Base-by-base conservation (phyloP, 2,113 vertebrate genomes). In the Proterorhinus semilunaris region DNA sequence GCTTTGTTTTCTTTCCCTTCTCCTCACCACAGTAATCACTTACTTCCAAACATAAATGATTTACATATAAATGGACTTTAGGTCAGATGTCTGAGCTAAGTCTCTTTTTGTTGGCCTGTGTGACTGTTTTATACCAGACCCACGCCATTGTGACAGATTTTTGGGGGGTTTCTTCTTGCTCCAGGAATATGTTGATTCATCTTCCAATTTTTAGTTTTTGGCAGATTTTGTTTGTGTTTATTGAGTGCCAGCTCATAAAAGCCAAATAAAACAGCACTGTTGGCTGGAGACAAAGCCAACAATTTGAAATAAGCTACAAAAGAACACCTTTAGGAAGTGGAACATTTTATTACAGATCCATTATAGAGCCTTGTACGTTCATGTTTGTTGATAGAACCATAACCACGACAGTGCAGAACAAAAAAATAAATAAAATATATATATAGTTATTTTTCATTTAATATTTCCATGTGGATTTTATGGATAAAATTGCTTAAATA, bases 101-200 rank as follows among this genome's bases (percentile, higher is more conserved):
- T 10, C 46, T 8, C 10, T 6, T 47, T 53, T 53, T n/a, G 6
- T 53, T 2, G 13, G 12, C 49, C 15, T 50, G 49, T 50, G 53
- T 58, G 27, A 7, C 55, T 42, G 13, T 58, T 58, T 21, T 57
- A 21, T 36, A 58, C 55, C 27, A 6, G 12, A 27, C 27, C 12
- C 10, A 42, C 7, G 4, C 11, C 6, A 13, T 17, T 55, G 16
- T 17, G 44, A 17, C 44, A 46, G 9, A 7, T 63, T 63, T 47
- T 47, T 10, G 21, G 6, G 9, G 10, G 2, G 10, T 58, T 47
- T 48, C 10, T 48, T 47, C 61, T 17, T 27, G 44, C 62, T 47
- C 45, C 58, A 17, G 15, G 46, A 45, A 63, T 47, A 62, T 62
- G 61, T 62, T 62, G 61, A 47, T 44, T 62, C 61, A 47, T n/a